These are phyloP conservation scores for Auanema sp. DNA, from an alignment of 2,888 invertebrate genomes.

Conservation along the genomic window DNA sequence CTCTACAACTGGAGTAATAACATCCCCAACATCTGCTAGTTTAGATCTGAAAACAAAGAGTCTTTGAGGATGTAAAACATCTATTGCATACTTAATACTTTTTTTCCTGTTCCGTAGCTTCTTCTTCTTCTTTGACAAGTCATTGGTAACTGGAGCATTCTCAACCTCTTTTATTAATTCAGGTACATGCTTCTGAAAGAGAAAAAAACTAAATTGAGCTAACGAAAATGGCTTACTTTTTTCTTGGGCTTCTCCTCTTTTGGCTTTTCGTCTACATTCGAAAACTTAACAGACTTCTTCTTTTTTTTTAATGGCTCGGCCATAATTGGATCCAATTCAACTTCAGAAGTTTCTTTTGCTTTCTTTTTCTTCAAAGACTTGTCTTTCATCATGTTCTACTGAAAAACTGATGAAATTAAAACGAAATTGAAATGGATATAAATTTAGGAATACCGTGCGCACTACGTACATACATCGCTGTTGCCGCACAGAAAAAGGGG, in stretches of 20 bases:
- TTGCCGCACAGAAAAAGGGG: no score
- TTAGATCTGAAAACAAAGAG: slow-evolving; percentile 27
- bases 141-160: background rate
- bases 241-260: background rate
- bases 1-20: slow-evolving; percentile 40
- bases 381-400: background rate
- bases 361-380: background rate
- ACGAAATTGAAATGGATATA: no score
- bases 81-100: background rate
- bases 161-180: slow-evolving; percentile 5
- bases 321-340: background rate
- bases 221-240: background rate
- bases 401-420: no score
- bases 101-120: slow-evolving; percentile 10
- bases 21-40: slow-evolving; percentile 34
- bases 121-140: background rate
- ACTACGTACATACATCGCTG: no score
- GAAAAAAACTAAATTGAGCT: background rate
- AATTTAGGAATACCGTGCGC: no score
- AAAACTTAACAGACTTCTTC: background rate
- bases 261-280: background rate
- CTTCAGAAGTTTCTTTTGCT: background rate
- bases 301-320: slow-evolving; percentile 5
- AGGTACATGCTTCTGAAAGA: slow-evolving; percentile 1
- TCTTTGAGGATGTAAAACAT: slow-evolving; percentile 1